Conservation (phyloP, 2,888 invertebrate genomes). For the Glaucopsyche alexis region DNA sequence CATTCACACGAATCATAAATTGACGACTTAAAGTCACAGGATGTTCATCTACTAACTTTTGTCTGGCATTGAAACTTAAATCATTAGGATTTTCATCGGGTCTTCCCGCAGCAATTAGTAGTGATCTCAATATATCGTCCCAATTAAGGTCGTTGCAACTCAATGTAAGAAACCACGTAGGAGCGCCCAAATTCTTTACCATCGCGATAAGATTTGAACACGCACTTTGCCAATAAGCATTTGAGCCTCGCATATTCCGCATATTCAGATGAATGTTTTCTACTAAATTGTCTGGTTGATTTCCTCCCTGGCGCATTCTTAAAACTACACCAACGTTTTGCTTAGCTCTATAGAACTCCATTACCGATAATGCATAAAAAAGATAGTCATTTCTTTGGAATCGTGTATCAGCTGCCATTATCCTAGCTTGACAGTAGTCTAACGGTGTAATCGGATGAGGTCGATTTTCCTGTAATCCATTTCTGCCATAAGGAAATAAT, state of each 20-base stretch:
- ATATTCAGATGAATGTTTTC: constrained; percentile 9
- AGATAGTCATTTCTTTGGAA: constrained; percentile 27
- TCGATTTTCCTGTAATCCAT: constrained; percentile 8
- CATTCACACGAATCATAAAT: too few relatives aligned
- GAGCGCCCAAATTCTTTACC: neutral
- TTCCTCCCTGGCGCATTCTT: neutral
- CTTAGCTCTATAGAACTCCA: neutral
- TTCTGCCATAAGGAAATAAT: constrained; percentile 6
- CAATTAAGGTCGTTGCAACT: neutral
- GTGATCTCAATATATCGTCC: constrained; percentile 2
- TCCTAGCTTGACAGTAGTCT: constrained; percentile 9
- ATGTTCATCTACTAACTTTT: too few relatives aligned
- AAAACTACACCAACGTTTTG: neutral
- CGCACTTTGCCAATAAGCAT: constrained; percentile 1
- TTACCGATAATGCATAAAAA: too few relatives aligned
- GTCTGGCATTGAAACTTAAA: too few relatives aligned
- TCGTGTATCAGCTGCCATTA: constrained; percentile 23
- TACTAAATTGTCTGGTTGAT: neutral
- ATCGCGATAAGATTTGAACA: neutral
- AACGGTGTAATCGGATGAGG: constrained; percentile 1
- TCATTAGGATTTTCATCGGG: too few relatives aligned
- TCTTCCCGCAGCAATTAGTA: neutral
- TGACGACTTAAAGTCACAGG: too few relatives aligned
- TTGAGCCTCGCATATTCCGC: constrained; percentile 10
- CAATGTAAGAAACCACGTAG: constrained; percentile 7